Evolutionary conservation across 1,140 invertebrate species (phyloP).

Genomic region (Melanaphis sacchari): DNA sequence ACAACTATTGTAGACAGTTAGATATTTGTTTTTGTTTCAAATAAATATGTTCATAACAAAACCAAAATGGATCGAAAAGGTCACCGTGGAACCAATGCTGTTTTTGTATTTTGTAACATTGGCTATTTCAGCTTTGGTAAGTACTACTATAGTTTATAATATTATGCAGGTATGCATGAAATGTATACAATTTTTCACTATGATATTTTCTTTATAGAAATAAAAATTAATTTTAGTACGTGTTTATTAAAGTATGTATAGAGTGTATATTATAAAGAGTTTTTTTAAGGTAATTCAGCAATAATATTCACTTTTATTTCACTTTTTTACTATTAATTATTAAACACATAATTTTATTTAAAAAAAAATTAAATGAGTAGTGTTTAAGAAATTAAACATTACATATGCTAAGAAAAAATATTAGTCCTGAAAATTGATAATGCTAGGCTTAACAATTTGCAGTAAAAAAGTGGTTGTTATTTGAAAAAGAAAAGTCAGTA

Average conservation of each 20-base stretch:
- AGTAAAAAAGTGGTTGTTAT: not conserved
- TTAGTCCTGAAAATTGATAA: too few species aligned
- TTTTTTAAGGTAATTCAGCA: not conserved
- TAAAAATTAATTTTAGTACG: not conserved
- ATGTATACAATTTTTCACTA: not conserved
- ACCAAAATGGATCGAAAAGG: constrained; percentile 45
- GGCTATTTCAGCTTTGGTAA: constrained; percentile 55
- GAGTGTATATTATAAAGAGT: too few species aligned
- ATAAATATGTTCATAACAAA: not conserved
- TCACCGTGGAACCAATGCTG: constrained; percentile 60
- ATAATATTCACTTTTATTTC: not conserved
- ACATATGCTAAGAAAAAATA: too few species aligned
- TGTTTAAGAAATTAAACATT: too few species aligned
- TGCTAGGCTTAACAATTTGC: not conserved
- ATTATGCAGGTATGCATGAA: not conserved
- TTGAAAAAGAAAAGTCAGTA: not conserved
- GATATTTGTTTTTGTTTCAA: not conserved
- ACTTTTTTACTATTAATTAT: too few species aligned
- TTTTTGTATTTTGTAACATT: constrained; percentile 58
- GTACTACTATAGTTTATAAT: not conserved
- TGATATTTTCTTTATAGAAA: not conserved
- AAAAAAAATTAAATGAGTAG: too few species aligned
- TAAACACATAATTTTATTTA: too few species aligned
- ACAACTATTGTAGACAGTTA: not conserved
- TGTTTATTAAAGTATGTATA: too few species aligned